Percentiles rank a stretch among this genome's conserved stretches.
Evolutionary conservation across 2,113 vertebrate genomes (phyloP).

Genomic region (Vireo altiloquus): DNA sequence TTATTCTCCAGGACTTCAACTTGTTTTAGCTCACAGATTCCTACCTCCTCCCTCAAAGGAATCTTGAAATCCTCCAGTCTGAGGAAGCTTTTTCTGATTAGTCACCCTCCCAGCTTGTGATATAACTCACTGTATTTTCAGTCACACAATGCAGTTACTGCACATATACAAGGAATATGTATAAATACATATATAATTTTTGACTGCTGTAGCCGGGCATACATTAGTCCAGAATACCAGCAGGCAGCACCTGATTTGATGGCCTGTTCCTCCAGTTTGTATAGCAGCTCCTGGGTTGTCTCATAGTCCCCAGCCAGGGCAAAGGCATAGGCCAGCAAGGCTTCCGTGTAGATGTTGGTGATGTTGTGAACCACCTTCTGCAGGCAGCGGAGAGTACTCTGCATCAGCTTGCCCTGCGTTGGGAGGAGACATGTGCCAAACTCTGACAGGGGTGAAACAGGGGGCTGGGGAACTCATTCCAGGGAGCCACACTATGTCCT

Average conservation of each 20-base stretch:
- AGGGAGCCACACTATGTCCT: neutral
- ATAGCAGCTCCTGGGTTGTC: constrained; percentile 44
- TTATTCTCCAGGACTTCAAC: neutral
- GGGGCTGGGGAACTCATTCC: neutral
- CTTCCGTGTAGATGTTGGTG: constrained; percentile 78
- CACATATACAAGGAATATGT: neutral
- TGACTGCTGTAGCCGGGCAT: too few relatives aligned
- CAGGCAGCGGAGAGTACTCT: constrained; percentile 74
- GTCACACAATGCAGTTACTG: neutral
- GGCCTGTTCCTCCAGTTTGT: constrained; percentile 61
- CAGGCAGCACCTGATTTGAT: constrained; percentile 51
- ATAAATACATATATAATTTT: neutral
- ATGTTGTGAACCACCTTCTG: constrained; percentile 22
- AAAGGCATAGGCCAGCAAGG: constrained; percentile 84
- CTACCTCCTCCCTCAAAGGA: neutral
- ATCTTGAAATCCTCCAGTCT: neutral
- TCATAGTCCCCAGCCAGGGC: constrained; percentile 72
- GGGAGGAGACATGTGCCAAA: neutral
- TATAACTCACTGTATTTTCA: neutral
- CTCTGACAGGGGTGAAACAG: neutral
- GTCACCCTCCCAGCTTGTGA: neutral
- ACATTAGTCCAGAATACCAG: neutral
- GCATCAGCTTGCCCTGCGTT: constrained; percentile 71
- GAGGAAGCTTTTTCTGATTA: neutral
- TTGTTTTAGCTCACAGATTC: neutral